phyloP scores from a whole-genome alignment of 2,797 vertebrate genomes.

The Gadopsis marmoratus region DNA sequence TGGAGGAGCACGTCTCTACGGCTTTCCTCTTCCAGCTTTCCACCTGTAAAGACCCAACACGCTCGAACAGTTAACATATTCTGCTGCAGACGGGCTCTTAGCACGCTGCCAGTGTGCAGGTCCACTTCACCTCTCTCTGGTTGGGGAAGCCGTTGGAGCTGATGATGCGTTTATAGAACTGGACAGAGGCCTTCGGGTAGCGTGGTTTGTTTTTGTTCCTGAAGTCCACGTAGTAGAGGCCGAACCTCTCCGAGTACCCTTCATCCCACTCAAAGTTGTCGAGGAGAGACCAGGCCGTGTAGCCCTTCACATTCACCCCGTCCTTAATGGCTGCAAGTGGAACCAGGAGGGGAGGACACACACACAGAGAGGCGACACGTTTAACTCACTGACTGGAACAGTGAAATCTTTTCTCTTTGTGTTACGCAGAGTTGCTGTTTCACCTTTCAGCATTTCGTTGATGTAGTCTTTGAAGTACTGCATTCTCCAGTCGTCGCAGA shows the following conservation, averaged over 20 bases:
- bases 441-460: constrained; percentile 95
- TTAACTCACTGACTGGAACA: background rate
- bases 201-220: constrained; percentile 88
- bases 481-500: constrained; percentile 93
- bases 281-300: constrained; percentile 93
- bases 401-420: background rate
- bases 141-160: constrained; percentile 92
- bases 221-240: constrained; percentile 92
- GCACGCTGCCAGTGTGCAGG: fast-evolving
- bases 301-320: constrained; percentile 90
- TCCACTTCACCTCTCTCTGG: constrained; percentile 85
- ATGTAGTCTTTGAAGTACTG: constrained; percentile 92
- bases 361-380: background rate
- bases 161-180: constrained; percentile 92
- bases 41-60: constrained; percentile 79
- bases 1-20: constrained; percentile 88
- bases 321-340: constrained; percentile 89
- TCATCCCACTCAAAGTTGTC: constrained; percentile 96
- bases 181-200: constrained; percentile 92
- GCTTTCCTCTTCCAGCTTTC: constrained; percentile 88
- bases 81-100: background rate
- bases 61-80: background rate
- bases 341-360: background rate
- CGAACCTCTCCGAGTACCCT: constrained; percentile 91
- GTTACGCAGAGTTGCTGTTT: background rate